Conservation (phyloP, 2,888 invertebrate genomes). For the Melanostoma mellinum region DNA sequence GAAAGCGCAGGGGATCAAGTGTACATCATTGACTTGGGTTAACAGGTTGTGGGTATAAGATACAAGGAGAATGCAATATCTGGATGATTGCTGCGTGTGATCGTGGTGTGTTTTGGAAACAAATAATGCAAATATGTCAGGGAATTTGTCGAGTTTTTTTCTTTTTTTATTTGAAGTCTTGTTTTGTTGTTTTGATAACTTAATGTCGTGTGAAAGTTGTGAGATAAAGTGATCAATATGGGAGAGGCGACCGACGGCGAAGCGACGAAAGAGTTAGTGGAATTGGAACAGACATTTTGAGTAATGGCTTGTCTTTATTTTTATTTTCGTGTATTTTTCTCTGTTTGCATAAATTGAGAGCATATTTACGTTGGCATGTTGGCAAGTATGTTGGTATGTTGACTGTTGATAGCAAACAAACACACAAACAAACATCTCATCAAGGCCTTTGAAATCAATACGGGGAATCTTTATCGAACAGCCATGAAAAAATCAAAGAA, state of each 20-base stretch:
- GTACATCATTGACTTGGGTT: conserved; percentile 67
- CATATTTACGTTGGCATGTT: no score
- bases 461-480: no score
- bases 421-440: background rate
- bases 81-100: conserved; percentile 66
- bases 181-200: conserved; percentile 62
- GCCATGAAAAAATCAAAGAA: background rate
- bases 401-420: no score
- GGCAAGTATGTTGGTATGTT: no score
- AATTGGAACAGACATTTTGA: conserved; percentile 53
- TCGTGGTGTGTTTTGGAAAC: conserved; percentile 69
- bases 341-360: no score
- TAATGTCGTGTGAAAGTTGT: conserved; percentile 70
- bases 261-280: background rate
- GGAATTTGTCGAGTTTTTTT: conserved; percentile 64
- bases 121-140: conserved; percentile 73
- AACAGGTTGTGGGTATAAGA: conserved; percentile 61
- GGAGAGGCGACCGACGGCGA: background rate
- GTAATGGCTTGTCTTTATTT: background rate
- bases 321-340: no score
- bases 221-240: conserved; percentile 38
- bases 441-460: background rate
- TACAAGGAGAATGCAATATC: conserved; percentile 65
- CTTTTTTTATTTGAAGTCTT: conserved; percentile 43
- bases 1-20: conserved; percentile 68